These are phyloP conservation scores for Crypturellus tataupa DNA, from an alignment of 2,797 vertebrate genomes.

Conservation along the genomic window DNA sequence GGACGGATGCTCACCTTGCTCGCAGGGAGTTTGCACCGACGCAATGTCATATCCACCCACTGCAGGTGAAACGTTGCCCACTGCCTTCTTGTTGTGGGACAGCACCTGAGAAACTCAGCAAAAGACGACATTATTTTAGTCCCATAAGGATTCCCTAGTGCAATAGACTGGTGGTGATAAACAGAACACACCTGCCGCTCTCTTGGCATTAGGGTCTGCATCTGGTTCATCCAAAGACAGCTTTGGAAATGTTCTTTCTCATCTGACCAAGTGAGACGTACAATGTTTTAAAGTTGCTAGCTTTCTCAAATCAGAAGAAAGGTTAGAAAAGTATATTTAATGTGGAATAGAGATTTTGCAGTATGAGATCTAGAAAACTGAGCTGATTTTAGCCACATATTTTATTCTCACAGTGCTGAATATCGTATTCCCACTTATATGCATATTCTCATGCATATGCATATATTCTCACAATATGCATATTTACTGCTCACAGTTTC, in stretches of 20 bases:
- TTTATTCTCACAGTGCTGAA: background rate
- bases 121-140: background rate
- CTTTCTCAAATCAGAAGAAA: background rate
- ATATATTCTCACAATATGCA: too few species aligned
- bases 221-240: background rate
- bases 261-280: accelerated
- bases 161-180: too few species aligned
- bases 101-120: background rate
- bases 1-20: background rate
- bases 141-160: background rate
- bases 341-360: background rate
- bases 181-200: background rate
- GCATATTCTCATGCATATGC: too few species aligned
- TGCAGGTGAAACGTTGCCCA: accelerated
- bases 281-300: background rate
- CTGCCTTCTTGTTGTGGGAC: background rate
- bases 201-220: background rate
- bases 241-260: background rate
- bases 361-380: background rate
- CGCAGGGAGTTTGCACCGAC: background rate
- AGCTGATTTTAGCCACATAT: background rate
- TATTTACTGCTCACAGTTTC: background rate
- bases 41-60: background rate
- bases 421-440: too few species aligned
- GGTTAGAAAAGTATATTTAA: background rate